phyloP scores from a whole-genome alignment of 2,797 vertebrate species.

The Callimico goeldii region DNA sequence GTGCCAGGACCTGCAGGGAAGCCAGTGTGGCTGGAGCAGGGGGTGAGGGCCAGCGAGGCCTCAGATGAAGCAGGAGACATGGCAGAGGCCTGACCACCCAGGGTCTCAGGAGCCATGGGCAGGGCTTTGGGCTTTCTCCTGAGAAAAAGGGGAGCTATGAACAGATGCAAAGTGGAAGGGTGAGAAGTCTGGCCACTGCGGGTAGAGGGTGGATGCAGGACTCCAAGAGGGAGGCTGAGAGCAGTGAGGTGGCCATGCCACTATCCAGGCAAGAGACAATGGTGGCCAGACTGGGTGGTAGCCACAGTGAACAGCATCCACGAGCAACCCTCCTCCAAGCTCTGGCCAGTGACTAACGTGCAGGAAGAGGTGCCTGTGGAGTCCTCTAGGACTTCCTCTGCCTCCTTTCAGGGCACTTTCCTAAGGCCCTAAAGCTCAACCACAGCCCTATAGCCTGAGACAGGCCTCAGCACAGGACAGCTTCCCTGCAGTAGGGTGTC shows the following conservation, averaged over 20 bases:
- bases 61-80: not conserved
- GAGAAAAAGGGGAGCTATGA: not conserved
- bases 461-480: not conserved
- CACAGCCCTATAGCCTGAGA: not conserved
- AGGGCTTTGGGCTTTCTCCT: not conserved
- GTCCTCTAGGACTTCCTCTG: not conserved
- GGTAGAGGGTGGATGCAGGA: not conserved
- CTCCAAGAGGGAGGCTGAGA: not conserved
- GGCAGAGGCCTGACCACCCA: not conserved
- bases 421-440: not conserved
- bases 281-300: not conserved
- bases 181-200: rapidly evolving
- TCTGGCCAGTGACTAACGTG: not conserved
- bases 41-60: rapidly evolving
- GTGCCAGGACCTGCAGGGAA: not conserved
- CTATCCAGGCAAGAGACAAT: not conserved
- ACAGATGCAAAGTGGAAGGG: not conserved
- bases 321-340: not conserved
- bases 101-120: not conserved
- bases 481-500: not conserved
- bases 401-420: not conserved
- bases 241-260: not conserved
- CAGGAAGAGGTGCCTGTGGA: not conserved
- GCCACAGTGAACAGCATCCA: not conserved
- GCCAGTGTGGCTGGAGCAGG: not conserved